Base-by-base conservation (phyloP, 2,113 vertebrate species). In the Lipophrys pholis region DNA sequence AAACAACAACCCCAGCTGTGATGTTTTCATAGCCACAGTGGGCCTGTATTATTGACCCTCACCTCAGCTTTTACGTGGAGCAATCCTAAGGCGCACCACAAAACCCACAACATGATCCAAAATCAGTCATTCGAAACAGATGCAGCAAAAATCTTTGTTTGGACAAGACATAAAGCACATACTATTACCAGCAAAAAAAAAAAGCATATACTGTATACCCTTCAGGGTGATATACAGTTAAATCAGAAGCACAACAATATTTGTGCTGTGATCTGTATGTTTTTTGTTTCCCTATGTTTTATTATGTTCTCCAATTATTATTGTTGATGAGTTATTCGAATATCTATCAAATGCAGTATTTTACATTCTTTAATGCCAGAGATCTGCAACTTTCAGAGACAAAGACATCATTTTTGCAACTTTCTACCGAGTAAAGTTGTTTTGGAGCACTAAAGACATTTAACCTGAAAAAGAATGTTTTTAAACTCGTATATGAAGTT, bases 61-160 rank as follows among this genome's bases (percentile, higher is more conserved):
- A 82, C 80, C 68, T 65, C 56, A 5, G 46, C 79, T 90, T 89
- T 92, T 74, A 88, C 89, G 90, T 86, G 87, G 90, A 57, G 63
- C 51, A 39, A 63, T 74, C 50, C 59, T 50, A 72, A 83, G 77
- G 67, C 66, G 58, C 75, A 87, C 83, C 86, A 76, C 82, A 14
- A 72, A 83, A 69, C 65, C 90, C 88, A 46, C 90, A 87, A 86
- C 90, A 89, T 59, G 83, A 59, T 81, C 78, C 64, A 81, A 90
- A 87, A 89, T 89, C 86, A 85, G 84, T 50, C 3, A 46, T 65
- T 65, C 50, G 15, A 56, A 64, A 77, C 61, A 67, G 67, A 87
- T 11, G 55, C 53, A 65, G 61, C 11, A 57, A 17, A 40, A 35
- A 72, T 75, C 41, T 66, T 58, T 61, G 50, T 69, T 80, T 40